Conservation (phyloP, 2,797 vertebrate genomes). For the Atherinosoma microstoma region DNA sequence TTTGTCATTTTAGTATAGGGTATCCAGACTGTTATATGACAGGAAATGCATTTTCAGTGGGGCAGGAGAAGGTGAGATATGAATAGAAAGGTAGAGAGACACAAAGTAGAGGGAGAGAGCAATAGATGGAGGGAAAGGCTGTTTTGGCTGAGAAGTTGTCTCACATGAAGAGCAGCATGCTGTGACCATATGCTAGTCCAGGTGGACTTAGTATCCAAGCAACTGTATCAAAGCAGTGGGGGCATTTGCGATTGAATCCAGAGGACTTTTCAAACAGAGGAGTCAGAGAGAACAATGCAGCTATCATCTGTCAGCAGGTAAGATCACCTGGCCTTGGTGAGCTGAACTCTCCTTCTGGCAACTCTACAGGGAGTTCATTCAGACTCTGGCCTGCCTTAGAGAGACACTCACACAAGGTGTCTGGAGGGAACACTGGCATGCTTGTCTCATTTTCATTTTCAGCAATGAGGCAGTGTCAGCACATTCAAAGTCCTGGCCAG, state of each 20-base stretch:
- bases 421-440: conserved; percentile 60
- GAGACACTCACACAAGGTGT: conserved; percentile 62
- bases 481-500: conserved; percentile 55
- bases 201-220: conserved; percentile 84
- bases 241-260: conserved; percentile 74
- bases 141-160: conserved; percentile 74
- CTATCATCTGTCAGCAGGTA: conserved; percentile 79
- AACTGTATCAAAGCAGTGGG: conserved; percentile 83
- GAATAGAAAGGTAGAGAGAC: conserved; percentile 30
- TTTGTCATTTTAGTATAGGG: conserved; percentile 17
- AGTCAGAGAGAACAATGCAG: conserved; percentile 78
- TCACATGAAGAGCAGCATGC: conserved; percentile 81
- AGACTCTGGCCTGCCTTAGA: conserved; percentile 50
- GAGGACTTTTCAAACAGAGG: conserved; percentile 76
- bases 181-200: conserved; percentile 86
- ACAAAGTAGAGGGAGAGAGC: conserved; percentile 17
- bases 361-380: conserved; percentile 76
- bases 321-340: conserved; percentile 74
- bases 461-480: conserved; percentile 52
- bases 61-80: conserved; percentile 38
- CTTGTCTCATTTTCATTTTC: conserved; percentile 66
- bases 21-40: conserved; percentile 6
- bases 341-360: conserved; percentile 68
- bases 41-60: conserved; percentile 26
- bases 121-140: conserved; percentile 47